Percentiles rank a stretch among this genome's conserved stretches.
Evolutionary conservation across 2,888 invertebrate species (phyloP).

Genomic region (Creontiades dilutus): DNA sequence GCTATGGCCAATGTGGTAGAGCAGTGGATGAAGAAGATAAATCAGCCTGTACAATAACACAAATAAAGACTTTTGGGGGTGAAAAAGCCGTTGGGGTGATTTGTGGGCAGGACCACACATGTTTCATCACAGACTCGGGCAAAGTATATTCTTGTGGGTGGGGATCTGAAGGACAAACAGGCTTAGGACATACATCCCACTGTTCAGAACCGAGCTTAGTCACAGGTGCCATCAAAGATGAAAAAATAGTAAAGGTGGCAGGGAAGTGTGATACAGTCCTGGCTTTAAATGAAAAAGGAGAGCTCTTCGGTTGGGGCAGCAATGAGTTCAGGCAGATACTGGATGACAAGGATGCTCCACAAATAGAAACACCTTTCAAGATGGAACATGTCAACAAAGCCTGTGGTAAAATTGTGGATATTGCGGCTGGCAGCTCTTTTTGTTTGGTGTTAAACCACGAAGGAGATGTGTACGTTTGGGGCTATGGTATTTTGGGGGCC

Average conservation of each 20-base stretch:
- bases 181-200: constrained; percentile 84
- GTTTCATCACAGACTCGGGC: constrained; percentile 89
- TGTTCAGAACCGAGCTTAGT: constrained; percentile 83
- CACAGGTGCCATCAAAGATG: constrained; percentile 89
- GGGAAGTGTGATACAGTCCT: constrained; percentile 92
- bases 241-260: constrained; percentile 89
- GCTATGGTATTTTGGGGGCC: constrained; percentile 93
- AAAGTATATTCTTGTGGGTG: constrained; percentile 93
- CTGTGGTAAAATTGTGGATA: constrained; percentile 86
- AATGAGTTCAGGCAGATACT: constrained; percentile 93
- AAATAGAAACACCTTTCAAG: constrained; percentile 86
- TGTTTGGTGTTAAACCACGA: constrained; percentile 90
- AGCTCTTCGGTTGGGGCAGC: constrained; percentile 98
- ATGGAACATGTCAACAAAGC: constrained; percentile 83
- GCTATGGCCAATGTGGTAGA: constrained; percentile 96
- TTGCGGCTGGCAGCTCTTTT: constrained; percentile 92
- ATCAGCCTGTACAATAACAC: constrained; percentile 45
- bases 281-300: constrained; percentile 92
- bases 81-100: constrained; percentile 80
- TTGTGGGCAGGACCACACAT: constrained; percentile 95
- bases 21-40: background rate
- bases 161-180: constrained; percentile 97
- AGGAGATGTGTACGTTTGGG: constrained; percentile 95
- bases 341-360: constrained; percentile 81
- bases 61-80: constrained; percentile 44